Evolutionary conservation across 2,888 invertebrate genomes (phyloP).

Genomic region (Coecobrya sp.): DNA sequence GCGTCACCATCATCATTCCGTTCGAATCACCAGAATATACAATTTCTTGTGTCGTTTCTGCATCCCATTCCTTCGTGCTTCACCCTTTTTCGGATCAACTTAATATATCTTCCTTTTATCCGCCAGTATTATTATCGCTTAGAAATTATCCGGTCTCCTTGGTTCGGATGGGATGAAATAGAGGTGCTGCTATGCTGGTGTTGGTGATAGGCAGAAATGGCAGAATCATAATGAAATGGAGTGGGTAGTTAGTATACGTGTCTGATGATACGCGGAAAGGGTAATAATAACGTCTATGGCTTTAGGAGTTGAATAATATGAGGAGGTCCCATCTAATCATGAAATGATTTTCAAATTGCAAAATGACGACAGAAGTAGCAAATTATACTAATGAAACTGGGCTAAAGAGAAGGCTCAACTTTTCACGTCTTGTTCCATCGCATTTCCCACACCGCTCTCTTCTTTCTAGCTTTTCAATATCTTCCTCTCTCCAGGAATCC

Average conservation of each 20-base stretch:
- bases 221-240: neutral
- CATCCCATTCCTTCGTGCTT: neutral
- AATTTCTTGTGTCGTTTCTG: neutral
- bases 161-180: neutral
- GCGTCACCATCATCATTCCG: neutral
- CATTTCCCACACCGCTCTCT: neutral
- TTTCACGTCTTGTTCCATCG: neutral
- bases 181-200: neutral
- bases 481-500: neutral
- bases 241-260: constrained; percentile 9
- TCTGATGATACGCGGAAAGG: neutral
- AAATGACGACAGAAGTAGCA: neutral
- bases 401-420: neutral
- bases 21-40: neutral
- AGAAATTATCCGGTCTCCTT: neutral
- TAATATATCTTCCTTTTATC: neutral
- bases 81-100: neutral
- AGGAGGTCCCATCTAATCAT: neutral
- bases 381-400: neutral
- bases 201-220: neutral
- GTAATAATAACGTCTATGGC: neutral
- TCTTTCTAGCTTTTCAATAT: neutral
- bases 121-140: neutral
- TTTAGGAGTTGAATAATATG: neutral
- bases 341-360: neutral